These are phyloP conservation scores for Esperia sulphurella DNA, from an alignment of 2,888 invertebrate species.

Conservation along the genomic window DNA sequence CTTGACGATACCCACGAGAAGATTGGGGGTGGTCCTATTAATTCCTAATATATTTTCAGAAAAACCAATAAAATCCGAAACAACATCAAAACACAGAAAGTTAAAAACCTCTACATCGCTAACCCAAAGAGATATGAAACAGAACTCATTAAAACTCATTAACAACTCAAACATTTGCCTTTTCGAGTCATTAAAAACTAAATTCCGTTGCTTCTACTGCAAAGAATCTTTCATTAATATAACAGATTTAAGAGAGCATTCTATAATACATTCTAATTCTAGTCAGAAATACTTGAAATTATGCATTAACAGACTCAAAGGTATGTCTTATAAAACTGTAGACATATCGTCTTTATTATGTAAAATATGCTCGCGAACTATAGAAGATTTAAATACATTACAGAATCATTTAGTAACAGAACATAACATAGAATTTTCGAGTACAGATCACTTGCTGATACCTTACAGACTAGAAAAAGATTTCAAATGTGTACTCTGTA, in stretches of 20 bases:
- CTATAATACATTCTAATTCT: conserved; percentile 25
- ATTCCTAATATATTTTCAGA: conserved; percentile 9
- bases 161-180: conserved; percentile 48
- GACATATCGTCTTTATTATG: conserved; percentile 46
- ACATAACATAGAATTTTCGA: conserved; percentile 29
- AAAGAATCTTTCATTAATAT: conserved; percentile 31
- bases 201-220: conserved; percentile 44
- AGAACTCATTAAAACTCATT: conserved; percentile 43
- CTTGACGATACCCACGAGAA: no score
- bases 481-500: conserved; percentile 34
- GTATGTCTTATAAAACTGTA: conserved; percentile 35
- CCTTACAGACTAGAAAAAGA: conserved; percentile 35
- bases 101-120: conserved; percentile 5
- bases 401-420: conserved; percentile 30
- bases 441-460: conserved; percentile 33
- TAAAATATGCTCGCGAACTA: conserved; percentile 28
- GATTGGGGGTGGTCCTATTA: no score
- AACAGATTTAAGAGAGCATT: conserved; percentile 32
- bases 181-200: conserved; percentile 40
- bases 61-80: conserved; percentile 3
- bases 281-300: conserved; percentile 22
- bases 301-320: conserved; percentile 28
- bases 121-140: conserved; percentile 17
- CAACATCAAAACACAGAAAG: not conserved
- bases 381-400: conserved; percentile 26